phyloP scores from a whole-genome alignment of 2,888 invertebrate species.

The Muschampia plurimacula region DNA sequence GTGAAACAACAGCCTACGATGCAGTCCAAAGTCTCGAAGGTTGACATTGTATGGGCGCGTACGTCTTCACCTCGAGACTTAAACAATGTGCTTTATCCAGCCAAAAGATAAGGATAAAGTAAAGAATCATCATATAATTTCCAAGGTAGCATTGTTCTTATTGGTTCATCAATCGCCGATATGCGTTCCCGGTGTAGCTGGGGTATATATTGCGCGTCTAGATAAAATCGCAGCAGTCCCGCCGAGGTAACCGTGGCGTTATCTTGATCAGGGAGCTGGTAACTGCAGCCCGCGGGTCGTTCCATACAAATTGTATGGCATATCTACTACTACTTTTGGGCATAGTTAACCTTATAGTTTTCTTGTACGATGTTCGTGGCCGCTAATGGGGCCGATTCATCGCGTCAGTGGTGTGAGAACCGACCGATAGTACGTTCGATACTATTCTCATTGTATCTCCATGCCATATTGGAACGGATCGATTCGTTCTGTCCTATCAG shows the following conservation, averaged over 20 bases:
- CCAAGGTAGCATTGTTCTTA: conserved; percentile 73
- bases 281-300: conserved; percentile 74
- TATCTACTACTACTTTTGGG: conserved; percentile 82
- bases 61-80: conserved; percentile 7
- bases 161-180: conserved; percentile 77
- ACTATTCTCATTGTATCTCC: conserved; percentile 38
- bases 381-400: conserved; percentile 78
- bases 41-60: conserved; percentile 24
- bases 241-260: conserved; percentile 69
- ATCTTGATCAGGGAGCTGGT: conserved; percentile 75
- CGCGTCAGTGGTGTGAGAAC: conserved; percentile 51
- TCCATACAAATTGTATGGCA: conserved; percentile 84
- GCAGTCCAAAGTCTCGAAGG: not conserved
- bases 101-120: conserved; percentile 29
- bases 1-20: not conserved
- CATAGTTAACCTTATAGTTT: conserved; percentile 83
- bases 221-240: conserved; percentile 76
- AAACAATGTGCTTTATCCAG: conserved; percentile 33
- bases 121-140: conserved; percentile 47
- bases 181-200: conserved; percentile 63
- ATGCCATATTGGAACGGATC: conserved; percentile 36
- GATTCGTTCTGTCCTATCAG: conserved; percentile 29
- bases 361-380: conserved; percentile 71
- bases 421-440: conserved; percentile 37
- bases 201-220: conserved; percentile 66